Conservation (phyloP, 2,113 vertebrate genomes). For the Scomber japonicus region DNA sequence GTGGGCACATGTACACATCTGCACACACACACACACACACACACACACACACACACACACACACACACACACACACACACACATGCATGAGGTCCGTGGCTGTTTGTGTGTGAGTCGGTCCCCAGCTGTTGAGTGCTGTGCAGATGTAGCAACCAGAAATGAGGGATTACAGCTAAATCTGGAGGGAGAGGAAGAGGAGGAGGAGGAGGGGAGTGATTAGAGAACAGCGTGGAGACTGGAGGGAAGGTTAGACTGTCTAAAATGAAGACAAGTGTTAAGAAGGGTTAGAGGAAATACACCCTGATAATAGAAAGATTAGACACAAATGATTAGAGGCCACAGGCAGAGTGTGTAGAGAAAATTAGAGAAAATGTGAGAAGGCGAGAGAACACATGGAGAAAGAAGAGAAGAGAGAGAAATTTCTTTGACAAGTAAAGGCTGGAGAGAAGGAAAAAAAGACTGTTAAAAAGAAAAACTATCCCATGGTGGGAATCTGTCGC, state of each 20-base stretch:
- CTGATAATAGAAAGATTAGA: constrained; percentile 42
- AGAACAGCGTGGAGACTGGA: constrained; percentile 22
- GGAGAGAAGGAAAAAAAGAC: constrained; percentile 1
- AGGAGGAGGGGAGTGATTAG: constrained; percentile 39
- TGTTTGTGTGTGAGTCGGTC: constrained; percentile 65
- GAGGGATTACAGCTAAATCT: constrained; percentile 80
- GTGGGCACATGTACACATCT: constrained; percentile 37
- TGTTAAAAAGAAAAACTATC: constrained; percentile 1
- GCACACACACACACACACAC: constrained; percentile 9
- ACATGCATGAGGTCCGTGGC: constrained; percentile 27
- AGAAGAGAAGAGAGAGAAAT: constrained; percentile 11
- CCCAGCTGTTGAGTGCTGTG: constrained; percentile 80
- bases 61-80: constrained; percentile 19
- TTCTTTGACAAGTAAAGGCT: constrained; percentile 11
- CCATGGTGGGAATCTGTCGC: not conserved
- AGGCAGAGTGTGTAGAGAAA: not conserved
- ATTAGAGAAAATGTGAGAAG: constrained; percentile 27
- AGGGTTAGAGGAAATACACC: constrained; percentile 38
- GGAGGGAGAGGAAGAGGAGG: constrained; percentile 49
- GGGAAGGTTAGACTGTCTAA: not conserved
- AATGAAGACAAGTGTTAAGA: constrained; percentile 40
- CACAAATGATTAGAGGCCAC: constrained; percentile 3
- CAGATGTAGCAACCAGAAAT: constrained; percentile 78
- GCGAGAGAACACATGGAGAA: constrained; percentile 11
- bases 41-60: constrained; percentile 5